Evolutionary conservation across 2,113 vertebrate genomes (phyloP).

Genomic region (Aviceda subcristata): DNA sequence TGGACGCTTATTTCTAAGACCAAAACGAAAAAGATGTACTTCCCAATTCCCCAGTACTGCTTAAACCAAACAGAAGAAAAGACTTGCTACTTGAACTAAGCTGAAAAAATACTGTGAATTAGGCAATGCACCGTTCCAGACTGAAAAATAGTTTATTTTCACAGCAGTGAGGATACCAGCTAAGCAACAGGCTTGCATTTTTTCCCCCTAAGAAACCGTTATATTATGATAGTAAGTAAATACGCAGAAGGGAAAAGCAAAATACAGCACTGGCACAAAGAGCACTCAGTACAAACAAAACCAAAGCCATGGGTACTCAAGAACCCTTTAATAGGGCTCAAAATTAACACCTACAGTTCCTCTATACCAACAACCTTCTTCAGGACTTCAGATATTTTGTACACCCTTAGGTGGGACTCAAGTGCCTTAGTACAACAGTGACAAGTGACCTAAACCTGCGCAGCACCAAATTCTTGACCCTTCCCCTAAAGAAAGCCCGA

Average conservation of each 20-base stretch:
- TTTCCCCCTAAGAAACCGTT: background rate
- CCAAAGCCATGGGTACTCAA: background rate
- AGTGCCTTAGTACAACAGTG: background rate
- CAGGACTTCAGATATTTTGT: background rate
- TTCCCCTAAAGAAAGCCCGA: background rate
- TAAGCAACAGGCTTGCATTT: background rate
- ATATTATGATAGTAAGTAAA: background rate
- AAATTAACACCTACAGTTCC: background rate
- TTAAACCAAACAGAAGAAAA: background rate
- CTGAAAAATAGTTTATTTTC: background rate
- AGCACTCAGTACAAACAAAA: background rate
- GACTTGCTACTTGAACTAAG: background rate
- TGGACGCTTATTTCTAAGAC: background rate
- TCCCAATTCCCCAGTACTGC: background rate
- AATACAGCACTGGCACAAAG: background rate
- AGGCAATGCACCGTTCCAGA: background rate
- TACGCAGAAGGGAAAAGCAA: background rate
- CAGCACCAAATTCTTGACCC: background rate
- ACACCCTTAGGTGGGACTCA: background rate
- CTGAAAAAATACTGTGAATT: background rate
- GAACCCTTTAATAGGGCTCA: background rate
- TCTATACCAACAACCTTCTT: background rate
- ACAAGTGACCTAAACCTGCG: background rate
- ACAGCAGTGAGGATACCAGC: background rate
- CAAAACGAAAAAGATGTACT: background rate